Conservation (phyloP, 1,140 invertebrate species). For the Linepithema humile region DNA sequence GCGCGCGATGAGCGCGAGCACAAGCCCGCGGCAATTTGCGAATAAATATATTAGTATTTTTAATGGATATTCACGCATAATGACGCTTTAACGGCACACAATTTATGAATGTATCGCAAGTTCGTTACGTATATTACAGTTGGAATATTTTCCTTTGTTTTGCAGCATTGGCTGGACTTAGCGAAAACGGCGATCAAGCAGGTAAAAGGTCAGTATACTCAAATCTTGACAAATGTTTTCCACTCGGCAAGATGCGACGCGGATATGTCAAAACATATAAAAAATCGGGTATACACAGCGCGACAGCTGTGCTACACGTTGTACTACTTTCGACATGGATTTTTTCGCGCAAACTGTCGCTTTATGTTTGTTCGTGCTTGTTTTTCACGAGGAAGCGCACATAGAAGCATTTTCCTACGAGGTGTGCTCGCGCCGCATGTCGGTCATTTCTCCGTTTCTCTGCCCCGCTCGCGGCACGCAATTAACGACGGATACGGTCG, state of each 20-base stretch:
- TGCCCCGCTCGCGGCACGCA: background rate
- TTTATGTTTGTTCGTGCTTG: background rate
- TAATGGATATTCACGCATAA: background rate
- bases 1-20: no score
- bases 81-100: no score
- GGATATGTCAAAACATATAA: background rate
- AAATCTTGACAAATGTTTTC: background rate
- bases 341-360: background rate
- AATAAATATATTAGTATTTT: no score
- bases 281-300: no score
- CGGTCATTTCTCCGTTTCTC: background rate
- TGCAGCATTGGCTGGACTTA: conserved; percentile 98
- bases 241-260: background rate
- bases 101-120: background rate
- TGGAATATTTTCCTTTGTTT: conserved; percentile 78
- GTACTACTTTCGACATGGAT: background rate
- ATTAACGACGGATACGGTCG: no score
- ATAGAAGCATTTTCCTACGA: background rate
- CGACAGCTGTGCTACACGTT: background rate
- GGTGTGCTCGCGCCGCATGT: background rate
- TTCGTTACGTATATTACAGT: background rate
- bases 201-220: conserved; percentile 92
- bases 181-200: conserved; percentile 97
- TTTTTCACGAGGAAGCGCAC: background rate
- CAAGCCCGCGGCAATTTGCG: no score